Conservation (phyloP, 2,888 invertebrate genomes). For the Lasioglossum figueresi region DNA sequence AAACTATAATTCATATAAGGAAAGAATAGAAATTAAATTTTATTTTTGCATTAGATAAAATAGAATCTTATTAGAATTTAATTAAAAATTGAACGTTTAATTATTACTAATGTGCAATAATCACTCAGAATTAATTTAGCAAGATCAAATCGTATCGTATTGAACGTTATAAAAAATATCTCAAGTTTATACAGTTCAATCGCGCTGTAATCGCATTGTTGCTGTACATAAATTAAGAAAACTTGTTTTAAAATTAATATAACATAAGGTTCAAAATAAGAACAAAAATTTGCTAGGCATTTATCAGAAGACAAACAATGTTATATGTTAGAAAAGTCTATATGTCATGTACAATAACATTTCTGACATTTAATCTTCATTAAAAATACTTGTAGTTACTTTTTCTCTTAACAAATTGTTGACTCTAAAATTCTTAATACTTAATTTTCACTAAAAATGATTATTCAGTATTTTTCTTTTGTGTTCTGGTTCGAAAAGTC, state of each 20-base stretch:
- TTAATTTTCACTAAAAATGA: no score
- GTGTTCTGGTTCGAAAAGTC: no score
- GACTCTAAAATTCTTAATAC: no score
- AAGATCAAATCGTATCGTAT: background rate
- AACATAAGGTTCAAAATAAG: background rate
- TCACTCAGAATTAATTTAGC: background rate
- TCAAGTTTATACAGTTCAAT: no score
- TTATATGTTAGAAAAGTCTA: background rate
- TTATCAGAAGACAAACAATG: background rate
- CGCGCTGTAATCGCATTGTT: no score
- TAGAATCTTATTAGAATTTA: background rate
- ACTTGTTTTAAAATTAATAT: background rate
- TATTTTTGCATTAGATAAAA: background rate
- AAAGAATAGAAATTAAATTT: background rate
- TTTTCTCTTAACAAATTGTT: no score
- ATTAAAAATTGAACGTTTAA: background rate
- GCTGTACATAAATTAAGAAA: background rate
- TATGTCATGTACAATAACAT: no score
- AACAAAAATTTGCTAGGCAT: background rate
- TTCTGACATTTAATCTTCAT: no score
- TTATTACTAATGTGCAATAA: background rate
- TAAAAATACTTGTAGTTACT: no score
- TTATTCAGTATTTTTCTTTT: no score
- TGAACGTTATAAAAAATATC: background rate
- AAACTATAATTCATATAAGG: background rate